These are phyloP conservation scores for Andricus quercusramuli DNA, from an alignment of 2,888 invertebrate species.

Conservation along the genomic window DNA sequence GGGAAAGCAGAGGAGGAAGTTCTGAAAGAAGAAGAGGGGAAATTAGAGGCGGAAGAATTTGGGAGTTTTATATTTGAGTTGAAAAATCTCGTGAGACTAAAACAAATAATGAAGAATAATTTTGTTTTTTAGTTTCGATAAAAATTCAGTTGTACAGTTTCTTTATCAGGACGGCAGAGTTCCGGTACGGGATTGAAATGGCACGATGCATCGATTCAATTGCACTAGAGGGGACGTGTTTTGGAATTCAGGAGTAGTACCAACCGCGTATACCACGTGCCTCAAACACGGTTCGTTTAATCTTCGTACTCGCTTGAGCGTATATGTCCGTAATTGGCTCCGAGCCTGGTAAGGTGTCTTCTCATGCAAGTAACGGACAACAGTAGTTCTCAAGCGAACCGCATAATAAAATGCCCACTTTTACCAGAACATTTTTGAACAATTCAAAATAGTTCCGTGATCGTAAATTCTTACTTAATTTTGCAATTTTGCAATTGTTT, in stretches of 20 bases:
- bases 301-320: slow-evolving; percentile 38
- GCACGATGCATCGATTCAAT: slow-evolving; percentile 22
- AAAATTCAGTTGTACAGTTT: no score
- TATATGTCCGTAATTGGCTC: slow-evolving; percentile 51
- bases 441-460: no score
- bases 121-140: no score
- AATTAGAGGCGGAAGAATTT: no score
- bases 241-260: slow-evolving; percentile 41
- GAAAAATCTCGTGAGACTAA: no score
- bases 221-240: slow-evolving; percentile 20
- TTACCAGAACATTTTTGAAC: background rate
- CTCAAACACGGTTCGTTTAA: slow-evolving; percentile 52
- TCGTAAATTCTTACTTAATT: no score
- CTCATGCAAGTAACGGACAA: slow-evolving; percentile 36
- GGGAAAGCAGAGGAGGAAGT: no score
- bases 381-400: slow-evolving; percentile 33
- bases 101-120: no score
- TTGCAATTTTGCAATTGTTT: no score
- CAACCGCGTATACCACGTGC: slow-evolving; percentile 52
- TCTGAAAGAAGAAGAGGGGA: no score
- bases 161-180: background rate
- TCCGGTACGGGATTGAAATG: slow-evolving; percentile 7
- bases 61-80: no score
- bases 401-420: background rate
- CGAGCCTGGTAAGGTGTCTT: slow-evolving; percentile 48